Base-by-base conservation (phyloP, 2,888 invertebrate genomes). In the Hypselothyrea guttata region DNA sequence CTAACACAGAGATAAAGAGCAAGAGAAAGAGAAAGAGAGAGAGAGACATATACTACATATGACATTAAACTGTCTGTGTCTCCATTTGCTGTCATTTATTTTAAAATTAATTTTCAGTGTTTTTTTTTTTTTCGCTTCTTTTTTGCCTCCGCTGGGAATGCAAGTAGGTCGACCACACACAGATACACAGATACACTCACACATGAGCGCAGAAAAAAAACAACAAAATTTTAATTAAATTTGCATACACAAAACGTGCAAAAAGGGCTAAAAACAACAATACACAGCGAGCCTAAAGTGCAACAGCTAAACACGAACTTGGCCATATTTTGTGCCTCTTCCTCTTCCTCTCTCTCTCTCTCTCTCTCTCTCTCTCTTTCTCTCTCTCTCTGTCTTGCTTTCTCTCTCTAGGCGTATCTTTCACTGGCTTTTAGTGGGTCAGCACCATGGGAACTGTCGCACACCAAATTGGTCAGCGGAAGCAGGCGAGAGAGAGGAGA, bases 221-320 rank as follows among this genome's bases (percentile, higher is more conserved):
- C 34, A 33, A 34, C 38, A 37, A 35, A 62, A 59, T 37, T 65
- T 63, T 69, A 73, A 74, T 72, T 74, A 66, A 69, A 66, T 72
- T 59, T 73, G 62, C 70, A 72, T 56, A 57, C 53, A 69, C n/a
- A 49, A 56, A 51, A 46, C n/a, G 12, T 18, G 33, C 3, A 45
- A 58, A 18, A 46, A 27, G 40, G 35, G 11, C 22, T n/a, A 38
- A 42, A 49, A 45, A 37, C 12, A 7, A 34, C 15, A 11, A 7
- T 1, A n/a, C 5, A 11, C 28, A 41, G 27, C 8, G 9, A 28
- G 46, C 38, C 54, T 22, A 38, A 56, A 57, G 41, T 47, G 34
- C 45, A 42, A 46, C 33, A 51, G 58, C 44, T 51, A 57, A 27
- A 38, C 42, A 42, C 67, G 18, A 60, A 71, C 59, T 47, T 67